These are phyloP conservation scores for Lagodon rhomboides DNA, from an alignment of 2,797 vertebrate species.

Conservation along the genomic window DNA sequence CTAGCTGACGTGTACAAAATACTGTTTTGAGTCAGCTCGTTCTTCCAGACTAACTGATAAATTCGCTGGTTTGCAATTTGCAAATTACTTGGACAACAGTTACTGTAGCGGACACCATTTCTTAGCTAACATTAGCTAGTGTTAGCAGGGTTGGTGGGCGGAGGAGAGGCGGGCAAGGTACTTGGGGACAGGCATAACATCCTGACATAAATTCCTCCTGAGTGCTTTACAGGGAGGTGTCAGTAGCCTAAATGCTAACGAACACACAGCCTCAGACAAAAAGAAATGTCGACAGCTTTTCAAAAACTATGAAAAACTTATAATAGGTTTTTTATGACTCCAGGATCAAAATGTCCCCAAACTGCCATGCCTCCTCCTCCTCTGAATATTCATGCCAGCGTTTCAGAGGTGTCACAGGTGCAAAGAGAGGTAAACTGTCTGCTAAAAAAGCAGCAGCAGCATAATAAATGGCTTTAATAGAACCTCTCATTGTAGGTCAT, in stretches of 20 bases:
- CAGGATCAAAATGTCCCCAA: background rate
- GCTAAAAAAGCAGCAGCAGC: background rate
- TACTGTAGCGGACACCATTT: no score
- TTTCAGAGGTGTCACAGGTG: constrained; percentile 32
- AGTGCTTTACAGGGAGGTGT: background rate
- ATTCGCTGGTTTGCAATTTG: no score
- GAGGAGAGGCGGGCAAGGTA: no score
- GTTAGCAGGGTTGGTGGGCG: no score
- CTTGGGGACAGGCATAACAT: no score
- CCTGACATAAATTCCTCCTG: no score
- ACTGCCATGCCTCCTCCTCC: background rate
- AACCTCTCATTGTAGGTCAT: constrained; percentile 25
- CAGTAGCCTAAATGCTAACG: background rate
- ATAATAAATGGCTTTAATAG: constrained; percentile 51
- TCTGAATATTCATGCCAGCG: constrained; percentile 25
- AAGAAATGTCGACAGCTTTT: background rate
- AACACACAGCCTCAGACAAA: background rate
- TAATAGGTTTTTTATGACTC: background rate
- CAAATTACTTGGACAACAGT: no score
- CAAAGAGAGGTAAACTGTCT: constrained; percentile 7
- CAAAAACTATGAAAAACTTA: background rate
- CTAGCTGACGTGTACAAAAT: no score
- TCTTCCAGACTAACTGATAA: no score
- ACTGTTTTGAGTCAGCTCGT: no score
- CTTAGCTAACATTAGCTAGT: no score